Percentiles rank a stretch among this genome's conserved stretches.
phyloP scores from a whole-genome alignment of 1,140 invertebrate species.

The Stegodyphus mimosarum region DNA sequence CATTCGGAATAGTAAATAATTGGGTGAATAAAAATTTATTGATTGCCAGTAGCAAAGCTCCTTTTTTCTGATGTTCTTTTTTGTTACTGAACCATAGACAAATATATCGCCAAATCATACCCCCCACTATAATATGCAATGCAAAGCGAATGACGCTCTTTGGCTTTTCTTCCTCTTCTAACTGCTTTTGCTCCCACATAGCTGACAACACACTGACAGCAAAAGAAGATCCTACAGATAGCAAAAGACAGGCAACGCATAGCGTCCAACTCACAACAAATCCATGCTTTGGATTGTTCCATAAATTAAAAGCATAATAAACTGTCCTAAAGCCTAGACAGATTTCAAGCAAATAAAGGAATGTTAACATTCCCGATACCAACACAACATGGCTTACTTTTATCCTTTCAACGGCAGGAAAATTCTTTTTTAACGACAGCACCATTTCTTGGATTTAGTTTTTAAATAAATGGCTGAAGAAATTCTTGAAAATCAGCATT shows the following conservation, averaged over 20 bases:
- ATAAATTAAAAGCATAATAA: slow-evolving; percentile 29
- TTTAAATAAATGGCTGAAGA: too few species aligned
- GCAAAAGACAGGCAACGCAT: slow-evolving; percentile 16
- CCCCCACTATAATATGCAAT: slow-evolving; percentile 65
- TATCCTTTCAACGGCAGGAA: background rate
- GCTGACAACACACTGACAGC: slow-evolving; percentile 30
- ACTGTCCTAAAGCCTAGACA: slow-evolving; percentile 25
- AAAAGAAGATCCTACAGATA: background rate
- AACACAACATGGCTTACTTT: slow-evolving; percentile 31
- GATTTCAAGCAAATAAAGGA: slow-evolving; percentile 43
- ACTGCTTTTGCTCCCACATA: slow-evolving; percentile 41
- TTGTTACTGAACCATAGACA: slow-evolving; percentile 71
- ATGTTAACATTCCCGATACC: slow-evolving; percentile 35
- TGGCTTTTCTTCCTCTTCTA: slow-evolving; percentile 9
- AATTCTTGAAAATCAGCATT: too few species aligned
- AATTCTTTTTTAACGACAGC: too few species aligned
- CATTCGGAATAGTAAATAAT: slow-evolving; percentile 37
- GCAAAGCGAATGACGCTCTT: slow-evolving; percentile 23
- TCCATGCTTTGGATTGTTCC: background rate
- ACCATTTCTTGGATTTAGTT: too few species aligned
- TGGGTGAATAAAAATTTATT: slow-evolving; percentile 45
- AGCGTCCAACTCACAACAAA: slow-evolving; percentile 17
- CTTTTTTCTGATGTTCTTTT: slow-evolving; percentile 6
- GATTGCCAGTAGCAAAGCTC: slow-evolving; percentile 30
- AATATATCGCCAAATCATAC: slow-evolving; percentile 89